These are phyloP conservation scores for Molanna angustata DNA, from an alignment of 2,888 invertebrate genomes.

Conservation along the genomic window DNA sequence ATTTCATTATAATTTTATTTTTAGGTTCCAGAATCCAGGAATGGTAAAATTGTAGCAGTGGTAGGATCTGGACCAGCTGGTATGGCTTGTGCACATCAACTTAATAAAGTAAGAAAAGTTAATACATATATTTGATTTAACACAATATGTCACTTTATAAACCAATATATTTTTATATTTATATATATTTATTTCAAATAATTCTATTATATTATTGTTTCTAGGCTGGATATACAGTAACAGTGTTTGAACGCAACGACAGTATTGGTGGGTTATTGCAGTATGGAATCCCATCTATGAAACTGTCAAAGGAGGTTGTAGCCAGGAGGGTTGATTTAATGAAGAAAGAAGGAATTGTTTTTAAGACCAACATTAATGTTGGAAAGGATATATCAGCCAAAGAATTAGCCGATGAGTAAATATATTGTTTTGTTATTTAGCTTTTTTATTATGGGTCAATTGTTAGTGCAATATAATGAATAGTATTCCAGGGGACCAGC, in stretches of 20 bases:
- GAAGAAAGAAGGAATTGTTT: conserved; percentile 83
- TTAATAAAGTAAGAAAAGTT: conserved; percentile 74
- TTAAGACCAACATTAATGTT: conserved; percentile 86
- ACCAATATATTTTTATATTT: no score
- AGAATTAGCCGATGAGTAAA: conserved; percentile 61
- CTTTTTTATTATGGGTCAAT: no score
- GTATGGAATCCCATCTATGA: conserved; percentile 99
- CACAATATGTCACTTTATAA: no score
- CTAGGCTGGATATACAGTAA: conserved; percentile 89
- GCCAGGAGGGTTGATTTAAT: conserved; percentile 84
- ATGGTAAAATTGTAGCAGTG: conserved; percentile 81
- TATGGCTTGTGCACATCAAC: conserved; percentile 92
- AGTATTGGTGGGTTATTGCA: conserved; percentile 91
- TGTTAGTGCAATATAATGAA: background rate
- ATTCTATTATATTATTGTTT: conserved; percentile 2
- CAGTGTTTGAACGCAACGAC: conserved; percentile 96
- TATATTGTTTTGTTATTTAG: no score
- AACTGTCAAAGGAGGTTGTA: conserved; percentile 91
- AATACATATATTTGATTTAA: no score
- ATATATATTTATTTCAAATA: no score
- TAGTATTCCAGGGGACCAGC: no score
- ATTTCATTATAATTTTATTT: conserved; percentile 12
- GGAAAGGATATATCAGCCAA: conserved; percentile 86
- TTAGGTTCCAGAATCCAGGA: conserved; percentile 67
- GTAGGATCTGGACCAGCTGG: conserved; percentile 95